These are phyloP conservation scores for Leptinotarsa texana DNA, from an alignment of 1,140 invertebrate species.

Conservation along the genomic window DNA sequence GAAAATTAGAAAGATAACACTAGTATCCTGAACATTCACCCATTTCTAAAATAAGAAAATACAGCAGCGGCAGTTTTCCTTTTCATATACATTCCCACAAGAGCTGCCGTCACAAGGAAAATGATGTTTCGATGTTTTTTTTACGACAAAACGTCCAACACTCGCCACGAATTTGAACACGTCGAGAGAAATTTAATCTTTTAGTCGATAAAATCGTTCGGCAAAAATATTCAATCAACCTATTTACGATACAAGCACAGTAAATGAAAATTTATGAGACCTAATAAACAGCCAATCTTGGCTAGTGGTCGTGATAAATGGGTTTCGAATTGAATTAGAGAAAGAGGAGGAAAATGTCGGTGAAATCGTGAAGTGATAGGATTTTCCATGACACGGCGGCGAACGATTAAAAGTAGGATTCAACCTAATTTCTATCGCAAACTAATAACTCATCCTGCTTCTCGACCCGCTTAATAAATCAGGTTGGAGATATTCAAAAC, in stretches of 20 bases:
- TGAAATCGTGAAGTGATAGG: too few relatives aligned
- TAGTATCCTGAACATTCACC: too few relatives aligned
- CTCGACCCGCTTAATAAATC: too few relatives aligned
- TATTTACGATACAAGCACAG: not conserved
- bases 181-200: constrained; percentile 1
- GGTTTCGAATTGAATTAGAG: not conserved
- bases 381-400: too few relatives aligned
- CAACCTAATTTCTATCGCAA: too few relatives aligned
- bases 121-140: not conserved
- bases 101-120: not conserved
- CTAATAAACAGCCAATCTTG: not conserved
- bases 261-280: constrained; percentile 3
- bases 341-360: not conserved
- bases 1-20: too few relatives aligned
- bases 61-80: not conserved
- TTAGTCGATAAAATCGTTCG: not conserved
- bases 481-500: not conserved
- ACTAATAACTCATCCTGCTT: too few relatives aligned
- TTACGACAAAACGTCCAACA: not conserved
- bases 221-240: not conserved
- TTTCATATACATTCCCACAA: not conserved
- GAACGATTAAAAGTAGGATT: too few relatives aligned
- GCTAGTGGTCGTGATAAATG: not conserved
- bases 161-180: not conserved
- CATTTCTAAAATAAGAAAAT: too few relatives aligned